Evolutionary conservation across 2,113 vertebrate genomes (phyloP).

Genomic region (Chamaetylas fuelleborni): DNA sequence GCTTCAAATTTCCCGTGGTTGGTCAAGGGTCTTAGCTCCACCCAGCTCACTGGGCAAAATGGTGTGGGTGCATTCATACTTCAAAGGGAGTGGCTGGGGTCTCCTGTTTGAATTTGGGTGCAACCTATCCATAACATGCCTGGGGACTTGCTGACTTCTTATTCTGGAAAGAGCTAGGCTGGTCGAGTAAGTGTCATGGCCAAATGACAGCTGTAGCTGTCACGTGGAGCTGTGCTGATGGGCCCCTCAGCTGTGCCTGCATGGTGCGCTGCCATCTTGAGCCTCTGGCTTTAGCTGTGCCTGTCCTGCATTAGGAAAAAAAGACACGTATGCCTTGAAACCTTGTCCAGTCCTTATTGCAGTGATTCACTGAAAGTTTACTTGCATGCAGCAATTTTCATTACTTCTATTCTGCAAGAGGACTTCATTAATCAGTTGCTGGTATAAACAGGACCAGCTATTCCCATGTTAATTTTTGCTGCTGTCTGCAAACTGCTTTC

Average conservation of each 20-base stretch:
- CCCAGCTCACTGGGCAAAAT: no score
- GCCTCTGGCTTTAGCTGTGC: not conserved
- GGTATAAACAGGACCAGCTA: not conserved
- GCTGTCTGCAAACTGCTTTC: not conserved
- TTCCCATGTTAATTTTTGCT: not conserved
- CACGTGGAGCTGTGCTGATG: not conserved
- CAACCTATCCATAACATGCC: no score
- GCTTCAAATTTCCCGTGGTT: no score
- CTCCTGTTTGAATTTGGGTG: no score
- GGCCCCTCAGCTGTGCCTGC: not conserved
- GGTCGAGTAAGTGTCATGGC: no score
- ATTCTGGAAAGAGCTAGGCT: no score
- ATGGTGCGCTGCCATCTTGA: accelerated
- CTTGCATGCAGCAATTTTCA: not conserved
- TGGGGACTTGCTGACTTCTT: no score
- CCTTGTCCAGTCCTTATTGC: not conserved
- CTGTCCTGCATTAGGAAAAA: not conserved
- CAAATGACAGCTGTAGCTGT: no score
- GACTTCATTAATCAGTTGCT: not conserved
- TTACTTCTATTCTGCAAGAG: not conserved
- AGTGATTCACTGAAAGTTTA: not conserved
- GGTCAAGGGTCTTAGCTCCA: no score
- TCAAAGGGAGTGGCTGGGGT: no score
- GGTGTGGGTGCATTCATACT: no score
- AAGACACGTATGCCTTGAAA: accelerated